Conservation (phyloP, 2,888 invertebrate genomes). For the Nomada flava region DNA sequence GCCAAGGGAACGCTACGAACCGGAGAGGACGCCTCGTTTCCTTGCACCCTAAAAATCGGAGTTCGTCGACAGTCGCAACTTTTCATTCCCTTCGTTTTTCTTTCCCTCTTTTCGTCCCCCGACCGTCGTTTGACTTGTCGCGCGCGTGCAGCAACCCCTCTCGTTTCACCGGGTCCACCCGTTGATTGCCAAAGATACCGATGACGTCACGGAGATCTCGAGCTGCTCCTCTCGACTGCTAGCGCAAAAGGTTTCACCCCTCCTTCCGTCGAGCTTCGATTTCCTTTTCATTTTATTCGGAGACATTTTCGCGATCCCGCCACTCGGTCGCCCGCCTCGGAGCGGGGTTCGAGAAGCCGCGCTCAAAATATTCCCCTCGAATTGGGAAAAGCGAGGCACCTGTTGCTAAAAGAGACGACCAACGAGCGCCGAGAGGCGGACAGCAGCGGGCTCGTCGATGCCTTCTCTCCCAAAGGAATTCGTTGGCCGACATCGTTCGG, state of each 20-base stretch:
- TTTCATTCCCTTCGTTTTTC: too few relatives aligned
- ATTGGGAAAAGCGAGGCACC: slow-evolving; percentile 57
- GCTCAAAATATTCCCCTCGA: too few relatives aligned
- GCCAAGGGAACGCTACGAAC: too few relatives aligned
- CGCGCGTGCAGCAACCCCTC: slow-evolving; percentile 25
- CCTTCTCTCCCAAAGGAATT: neutral
- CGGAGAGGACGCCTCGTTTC: too few relatives aligned
- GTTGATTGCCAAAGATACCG: slow-evolving; percentile 42
- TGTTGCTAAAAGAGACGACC: slow-evolving; percentile 61
- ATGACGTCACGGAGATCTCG: slow-evolving; percentile 28
- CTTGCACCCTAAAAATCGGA: neutral
- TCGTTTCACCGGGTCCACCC: slow-evolving; percentile 39
- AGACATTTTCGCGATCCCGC: too few relatives aligned
- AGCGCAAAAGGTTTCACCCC: slow-evolving; percentile 13
- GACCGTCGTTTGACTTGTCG: neutral
- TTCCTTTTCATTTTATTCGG: too few relatives aligned
- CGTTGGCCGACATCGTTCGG: too few relatives aligned
- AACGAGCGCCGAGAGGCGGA: neutral
- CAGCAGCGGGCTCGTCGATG: neutral
- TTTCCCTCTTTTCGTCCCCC: slow-evolving; percentile 27
- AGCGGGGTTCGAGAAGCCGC: too few relatives aligned
- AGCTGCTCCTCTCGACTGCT: slow-evolving; percentile 28
- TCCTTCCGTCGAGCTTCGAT: too few relatives aligned
- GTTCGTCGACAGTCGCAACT: too few relatives aligned
- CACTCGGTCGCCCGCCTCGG: too few relatives aligned